These are phyloP conservation scores for Phainopepla nitens DNA, from an alignment of 2,113 vertebrate genomes.

Conservation along the genomic window DNA sequence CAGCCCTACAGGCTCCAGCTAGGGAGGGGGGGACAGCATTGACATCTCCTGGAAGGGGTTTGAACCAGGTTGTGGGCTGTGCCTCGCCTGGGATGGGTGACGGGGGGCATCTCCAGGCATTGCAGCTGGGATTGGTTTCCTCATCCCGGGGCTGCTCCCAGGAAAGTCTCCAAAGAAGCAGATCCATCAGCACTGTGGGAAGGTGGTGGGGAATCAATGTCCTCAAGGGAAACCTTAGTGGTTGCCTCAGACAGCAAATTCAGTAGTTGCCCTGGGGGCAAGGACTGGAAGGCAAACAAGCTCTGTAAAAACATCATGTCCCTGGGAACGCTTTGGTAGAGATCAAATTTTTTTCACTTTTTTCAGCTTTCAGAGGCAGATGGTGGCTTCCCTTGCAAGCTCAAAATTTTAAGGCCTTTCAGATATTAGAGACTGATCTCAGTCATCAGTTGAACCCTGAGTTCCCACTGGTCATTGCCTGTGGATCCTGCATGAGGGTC, in stretches of 20 bases:
- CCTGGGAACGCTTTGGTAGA: neutral
- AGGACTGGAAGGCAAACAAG: neutral
- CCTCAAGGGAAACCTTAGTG: neutral
- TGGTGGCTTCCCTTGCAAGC: neutral
- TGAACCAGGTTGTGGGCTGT: neutral
- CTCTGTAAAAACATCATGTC: neutral
- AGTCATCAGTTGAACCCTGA: fast-evolving
- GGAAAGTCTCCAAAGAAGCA: neutral
- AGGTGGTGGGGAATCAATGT: neutral
- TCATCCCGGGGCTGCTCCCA: neutral
- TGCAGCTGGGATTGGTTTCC: neutral
- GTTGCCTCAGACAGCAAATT: neutral
- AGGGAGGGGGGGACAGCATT: fast-evolving
- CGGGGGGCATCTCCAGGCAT: fast-evolving
- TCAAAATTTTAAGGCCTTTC: neutral
- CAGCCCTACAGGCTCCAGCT: neutral
- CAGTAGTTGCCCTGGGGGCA: neutral
- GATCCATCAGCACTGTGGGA: neutral
- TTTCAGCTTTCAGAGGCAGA: neutral
- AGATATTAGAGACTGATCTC: neutral
- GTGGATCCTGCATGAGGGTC: fast-evolving
- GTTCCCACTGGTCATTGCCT: neutral
- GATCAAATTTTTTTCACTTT: neutral
- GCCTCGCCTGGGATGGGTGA: neutral
- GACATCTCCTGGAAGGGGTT: fast-evolving